These are phyloP conservation scores for Chelonia mydas DNA, from an alignment of 2,797 vertebrate species.

Conservation along the genomic window DNA sequence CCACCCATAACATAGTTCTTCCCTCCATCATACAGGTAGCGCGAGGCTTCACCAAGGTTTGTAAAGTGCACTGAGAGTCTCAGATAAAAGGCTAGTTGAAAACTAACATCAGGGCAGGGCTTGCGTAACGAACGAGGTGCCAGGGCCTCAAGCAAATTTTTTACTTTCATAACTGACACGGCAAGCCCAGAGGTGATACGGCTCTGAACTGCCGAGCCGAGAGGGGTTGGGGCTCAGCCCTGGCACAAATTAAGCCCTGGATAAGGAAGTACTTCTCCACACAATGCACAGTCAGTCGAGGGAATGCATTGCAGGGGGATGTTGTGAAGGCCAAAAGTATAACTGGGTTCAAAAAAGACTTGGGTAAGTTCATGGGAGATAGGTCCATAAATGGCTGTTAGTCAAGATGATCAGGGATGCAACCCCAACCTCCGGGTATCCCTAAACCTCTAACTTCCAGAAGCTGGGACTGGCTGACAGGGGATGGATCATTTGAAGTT, in stretches of 20 bases:
- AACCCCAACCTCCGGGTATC: background rate
- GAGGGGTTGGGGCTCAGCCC: too few species aligned
- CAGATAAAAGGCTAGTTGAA: background rate
- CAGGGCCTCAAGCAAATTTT: too few species aligned
- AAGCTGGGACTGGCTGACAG: background rate
- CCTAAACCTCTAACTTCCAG: background rate
- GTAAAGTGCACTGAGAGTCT: background rate
- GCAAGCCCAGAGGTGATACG: background rate
- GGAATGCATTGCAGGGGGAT: background rate
- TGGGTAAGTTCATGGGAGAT: background rate
- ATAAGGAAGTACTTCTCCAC: background rate
- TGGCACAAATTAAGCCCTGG: too few species aligned
- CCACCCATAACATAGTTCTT: background rate
- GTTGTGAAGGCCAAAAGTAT: background rate
- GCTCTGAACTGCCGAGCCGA: background rate
- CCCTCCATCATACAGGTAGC: background rate
- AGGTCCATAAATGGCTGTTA: background rate
- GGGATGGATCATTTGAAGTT: background rate
- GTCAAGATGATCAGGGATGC: background rate
- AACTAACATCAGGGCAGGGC: background rate
- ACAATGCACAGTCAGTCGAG: background rate
- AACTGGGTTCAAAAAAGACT: background rate
- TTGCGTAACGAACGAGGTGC: too few species aligned
- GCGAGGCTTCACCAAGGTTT: background rate
- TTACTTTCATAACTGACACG: too few species aligned